Conservation (phyloP, 2,113 vertebrate genomes). For the Protobothrops flavoviridis region DNA sequence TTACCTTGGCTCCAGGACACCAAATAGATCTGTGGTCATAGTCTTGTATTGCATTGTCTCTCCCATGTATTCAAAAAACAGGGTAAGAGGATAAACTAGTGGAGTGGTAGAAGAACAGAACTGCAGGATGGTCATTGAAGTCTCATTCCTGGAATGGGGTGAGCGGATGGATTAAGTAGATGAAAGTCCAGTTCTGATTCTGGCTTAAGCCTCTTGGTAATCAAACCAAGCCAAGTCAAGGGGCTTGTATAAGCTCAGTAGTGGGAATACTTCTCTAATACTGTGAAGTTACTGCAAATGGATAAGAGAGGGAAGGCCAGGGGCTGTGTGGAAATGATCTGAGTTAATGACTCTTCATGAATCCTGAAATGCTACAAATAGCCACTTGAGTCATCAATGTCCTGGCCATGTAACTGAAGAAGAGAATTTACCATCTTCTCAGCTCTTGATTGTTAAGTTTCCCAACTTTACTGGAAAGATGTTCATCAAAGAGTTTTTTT, state of each 20-base stretch:
- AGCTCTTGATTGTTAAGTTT: slow-evolving; percentile 22
- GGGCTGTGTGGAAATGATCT: background rate
- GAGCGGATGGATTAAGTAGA: background rate
- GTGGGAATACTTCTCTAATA: background rate
- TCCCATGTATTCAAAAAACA: background rate
- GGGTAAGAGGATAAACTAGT: background rate
- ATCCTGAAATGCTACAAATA: background rate
- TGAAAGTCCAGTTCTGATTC: background rate
- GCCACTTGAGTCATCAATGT: slow-evolving; percentile 50
- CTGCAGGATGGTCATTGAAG: background rate
- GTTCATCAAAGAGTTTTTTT: background rate
- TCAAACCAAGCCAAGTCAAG: background rate
- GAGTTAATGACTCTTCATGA: background rate
- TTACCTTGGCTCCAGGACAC: background rate
- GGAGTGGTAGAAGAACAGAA: background rate
- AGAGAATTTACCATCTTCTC: slow-evolving; percentile 44
- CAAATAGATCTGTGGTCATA: background rate
- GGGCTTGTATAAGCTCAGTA: background rate
- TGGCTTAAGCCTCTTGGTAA: background rate
- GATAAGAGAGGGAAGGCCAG: background rate
- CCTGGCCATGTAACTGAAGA: background rate
- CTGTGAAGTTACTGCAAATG: background rate
- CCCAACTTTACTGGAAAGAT: background rate
- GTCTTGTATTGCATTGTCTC: background rate
- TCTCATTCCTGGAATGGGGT: background rate